A percentile compares a stretch with the other conserved stretches of the same genome.
Evolutionary conservation across 2,888 invertebrate species (phyloP).

Genomic region (Acheta domesticus): DNA sequence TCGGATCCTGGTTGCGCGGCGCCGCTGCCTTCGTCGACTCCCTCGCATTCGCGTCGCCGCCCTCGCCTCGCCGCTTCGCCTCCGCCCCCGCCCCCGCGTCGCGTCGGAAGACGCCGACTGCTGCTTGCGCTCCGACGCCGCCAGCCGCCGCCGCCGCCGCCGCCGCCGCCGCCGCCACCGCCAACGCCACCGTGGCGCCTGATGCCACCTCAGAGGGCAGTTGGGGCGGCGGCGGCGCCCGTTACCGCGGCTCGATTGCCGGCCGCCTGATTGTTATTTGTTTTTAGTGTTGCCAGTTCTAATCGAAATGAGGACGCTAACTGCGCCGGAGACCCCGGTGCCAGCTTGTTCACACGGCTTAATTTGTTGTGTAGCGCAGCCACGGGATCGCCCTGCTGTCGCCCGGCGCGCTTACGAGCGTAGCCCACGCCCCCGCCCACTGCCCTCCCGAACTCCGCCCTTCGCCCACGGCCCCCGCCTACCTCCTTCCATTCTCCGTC

Average conservation of each 20-base stretch:
- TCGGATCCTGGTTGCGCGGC: not conserved
- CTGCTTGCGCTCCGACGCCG: not conserved
- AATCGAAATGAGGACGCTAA: constrained; percentile 45
- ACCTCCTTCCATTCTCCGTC: no score
- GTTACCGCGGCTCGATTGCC: constrained; percentile 64
- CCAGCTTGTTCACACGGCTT: constrained; percentile 27
- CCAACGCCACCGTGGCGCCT: constrained; percentile 34
- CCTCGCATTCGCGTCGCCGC: not conserved
- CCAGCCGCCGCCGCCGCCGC: constrained; percentile 3
- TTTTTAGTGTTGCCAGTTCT: constrained; percentile 44
- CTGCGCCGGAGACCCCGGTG: constrained; percentile 27
- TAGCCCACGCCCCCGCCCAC: not conserved
- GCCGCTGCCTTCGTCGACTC: not conserved
- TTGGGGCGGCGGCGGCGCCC: constrained; percentile 59
- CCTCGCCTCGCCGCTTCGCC: not conserved
- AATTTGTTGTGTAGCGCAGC: constrained; percentile 21
- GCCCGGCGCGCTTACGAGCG: constrained; percentile 4
- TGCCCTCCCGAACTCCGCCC: not conserved
- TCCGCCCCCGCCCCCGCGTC: not conserved
- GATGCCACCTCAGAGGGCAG: constrained; percentile 58
- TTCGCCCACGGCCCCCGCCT: not conserved
- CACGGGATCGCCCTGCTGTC: not conserved
- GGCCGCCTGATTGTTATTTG: constrained; percentile 42
- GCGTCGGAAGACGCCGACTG: constrained; percentile 20
- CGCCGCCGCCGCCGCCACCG: not conserved